phyloP scores from a whole-genome alignment of 2,113 vertebrate species.

The Channa argus region DNA sequence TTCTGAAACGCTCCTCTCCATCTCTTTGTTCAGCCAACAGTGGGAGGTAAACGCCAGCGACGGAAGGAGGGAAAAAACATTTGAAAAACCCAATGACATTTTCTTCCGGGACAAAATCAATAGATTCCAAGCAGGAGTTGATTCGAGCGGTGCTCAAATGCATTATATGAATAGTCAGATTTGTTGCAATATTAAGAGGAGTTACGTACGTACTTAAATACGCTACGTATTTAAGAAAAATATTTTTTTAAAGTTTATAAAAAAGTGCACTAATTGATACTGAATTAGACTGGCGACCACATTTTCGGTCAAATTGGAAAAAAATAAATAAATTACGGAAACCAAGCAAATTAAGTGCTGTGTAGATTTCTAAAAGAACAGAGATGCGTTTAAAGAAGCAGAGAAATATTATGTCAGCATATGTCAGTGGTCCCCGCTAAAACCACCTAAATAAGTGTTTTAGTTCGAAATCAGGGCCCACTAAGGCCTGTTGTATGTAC shows the following conservation, averaged over 20 bases:
- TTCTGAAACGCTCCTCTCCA: constrained; percentile 63
- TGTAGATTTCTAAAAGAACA: neutral
- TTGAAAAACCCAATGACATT: constrained; percentile 78
- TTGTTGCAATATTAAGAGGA: neutral
- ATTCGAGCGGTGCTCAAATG: constrained; percentile 4
- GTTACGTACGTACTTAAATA: no score
- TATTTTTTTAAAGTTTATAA: no score
- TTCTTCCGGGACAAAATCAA: constrained; percentile 80
- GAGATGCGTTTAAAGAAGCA: neutral
- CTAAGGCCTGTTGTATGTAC: neutral
- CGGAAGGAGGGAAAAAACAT: constrained; percentile 47
- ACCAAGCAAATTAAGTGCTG: constrained; percentile 1
- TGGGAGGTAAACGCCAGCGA: constrained; percentile 76
- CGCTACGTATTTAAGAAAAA: no score
- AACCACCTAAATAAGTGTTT: neutral
- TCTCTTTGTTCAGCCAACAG: constrained; percentile 88
- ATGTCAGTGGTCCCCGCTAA: neutral
- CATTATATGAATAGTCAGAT: constrained; percentile 1
- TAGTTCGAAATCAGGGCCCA: neutral
- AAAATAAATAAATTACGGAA: neutral
- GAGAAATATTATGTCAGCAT: neutral
- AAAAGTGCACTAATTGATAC: neutral
- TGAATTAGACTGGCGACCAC: neutral
- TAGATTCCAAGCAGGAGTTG: constrained; percentile 39
- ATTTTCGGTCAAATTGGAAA: constrained; percentile 1